phyloP scores from a whole-genome alignment of 2,888 invertebrate genomes.

The Hirtodrosophila confusa region DNA sequence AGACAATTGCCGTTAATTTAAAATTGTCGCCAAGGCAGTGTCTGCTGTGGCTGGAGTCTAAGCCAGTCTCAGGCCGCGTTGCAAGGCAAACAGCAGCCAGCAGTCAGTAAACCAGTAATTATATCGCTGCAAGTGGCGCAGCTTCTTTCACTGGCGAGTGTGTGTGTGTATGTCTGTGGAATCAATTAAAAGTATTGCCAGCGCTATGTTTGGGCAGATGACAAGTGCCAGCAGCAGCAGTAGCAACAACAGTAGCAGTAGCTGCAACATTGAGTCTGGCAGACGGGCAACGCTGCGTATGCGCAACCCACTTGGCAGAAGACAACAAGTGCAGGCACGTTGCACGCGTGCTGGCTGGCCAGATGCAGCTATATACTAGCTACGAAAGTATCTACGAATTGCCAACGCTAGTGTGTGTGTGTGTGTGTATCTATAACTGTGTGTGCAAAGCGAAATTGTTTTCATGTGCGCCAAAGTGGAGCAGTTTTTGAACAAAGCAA shows the following conservation, averaged over 20 bases:
- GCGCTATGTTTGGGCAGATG: constrained; percentile 77
- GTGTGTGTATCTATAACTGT: constrained; percentile 22
- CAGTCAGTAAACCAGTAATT: constrained; percentile 68
- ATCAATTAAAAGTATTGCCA: constrained; percentile 78
- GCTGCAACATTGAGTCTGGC: constrained; percentile 13
- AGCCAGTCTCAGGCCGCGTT: background rate
- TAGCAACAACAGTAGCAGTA: constrained; percentile 14
- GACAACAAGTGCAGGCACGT: constrained; percentile 25
- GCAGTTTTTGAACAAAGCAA: constrained; percentile 82
- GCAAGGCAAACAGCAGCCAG: constrained; percentile 32
- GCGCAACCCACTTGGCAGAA: constrained; percentile 68
- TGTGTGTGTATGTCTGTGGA: constrained; percentile 58
- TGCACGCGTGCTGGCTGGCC: constrained; percentile 55
- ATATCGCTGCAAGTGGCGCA: constrained; percentile 69
- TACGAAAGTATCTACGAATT: constrained; percentile 56
- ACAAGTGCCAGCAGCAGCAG: constrained; percentile 62
- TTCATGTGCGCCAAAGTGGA: constrained; percentile 79
- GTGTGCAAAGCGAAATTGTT: constrained; percentile 72
- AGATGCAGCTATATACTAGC: constrained; percentile 22
- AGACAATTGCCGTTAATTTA: constrained; percentile 79
- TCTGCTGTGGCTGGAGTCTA: background rate
- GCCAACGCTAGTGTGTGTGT: constrained; percentile 18
- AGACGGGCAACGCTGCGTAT: constrained; percentile 35
- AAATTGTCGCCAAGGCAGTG: constrained; percentile 73
- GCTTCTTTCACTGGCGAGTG: constrained; percentile 67